Base-by-base conservation (phyloP, 2,888 invertebrate species). In the Elmis aenea region DNA sequence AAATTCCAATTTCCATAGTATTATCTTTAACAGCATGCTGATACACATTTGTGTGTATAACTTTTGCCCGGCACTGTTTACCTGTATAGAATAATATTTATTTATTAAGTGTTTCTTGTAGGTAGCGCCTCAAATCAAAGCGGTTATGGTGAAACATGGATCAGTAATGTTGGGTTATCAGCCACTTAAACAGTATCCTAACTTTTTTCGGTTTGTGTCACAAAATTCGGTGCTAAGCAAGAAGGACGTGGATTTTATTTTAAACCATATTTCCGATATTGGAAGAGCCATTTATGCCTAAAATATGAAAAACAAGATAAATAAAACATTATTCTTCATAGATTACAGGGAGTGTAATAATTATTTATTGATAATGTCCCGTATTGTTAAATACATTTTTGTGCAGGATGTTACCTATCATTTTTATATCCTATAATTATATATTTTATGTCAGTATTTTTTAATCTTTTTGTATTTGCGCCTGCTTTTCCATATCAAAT, bases 111-210 rank as follows among this genome's bases (percentile, higher is more conserved):
- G 20, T 22, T 20, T 34, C 14, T 49, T 42, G 3, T 51, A 81
- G 78, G 73, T 81, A 44, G 79, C 81, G n/a, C 79, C 81, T 1
- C 71, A 69, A 48, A 73, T 81, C 42, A 80, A 82, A 57, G 78
- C 77, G 10, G 59, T 72, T 39, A 82, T 83, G 79, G 75, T 80
- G 61, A 72, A 74, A 52, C 68, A 73, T 33, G 82, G 81, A 3
- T 74, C 74, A 25, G 71, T 79, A 48, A 79, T 82, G 77, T 69
- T 82, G 9, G 76, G 76, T 26, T 82, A 82, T 57, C 81, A 82
- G 62, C 80, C 81, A 0, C 62, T 79, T 26, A 73, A 74, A 33
- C 56, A 72, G 6, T 64, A 72, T 25, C 80, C 79, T 1, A 82
- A 83, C 58, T 81, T 83, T 61, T 82, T 82, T 61, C 68, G 81